Conservation (phyloP, 2,888 invertebrate genomes). For the Cheilosia scutellata region DNA sequence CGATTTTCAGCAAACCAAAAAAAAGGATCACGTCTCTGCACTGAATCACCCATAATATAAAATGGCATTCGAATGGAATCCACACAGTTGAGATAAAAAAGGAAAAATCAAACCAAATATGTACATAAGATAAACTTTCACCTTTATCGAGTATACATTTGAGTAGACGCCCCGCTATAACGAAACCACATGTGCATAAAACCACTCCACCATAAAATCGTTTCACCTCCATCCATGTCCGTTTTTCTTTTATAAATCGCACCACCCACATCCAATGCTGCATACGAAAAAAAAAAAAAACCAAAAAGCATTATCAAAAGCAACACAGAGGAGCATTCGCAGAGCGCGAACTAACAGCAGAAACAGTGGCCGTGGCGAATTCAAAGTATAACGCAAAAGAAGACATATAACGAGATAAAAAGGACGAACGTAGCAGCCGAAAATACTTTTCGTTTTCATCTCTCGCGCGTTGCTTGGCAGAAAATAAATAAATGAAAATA, state of each 20-base stretch:
- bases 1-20: too few relatives aligned
- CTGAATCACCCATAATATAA: too few relatives aligned
- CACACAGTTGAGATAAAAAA: background rate
- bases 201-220: conserved; percentile 54
- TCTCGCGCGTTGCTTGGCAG: conserved; percentile 56
- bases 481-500: conserved; percentile 42
- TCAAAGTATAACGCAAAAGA: conserved; percentile 58
- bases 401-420: conserved; percentile 59
- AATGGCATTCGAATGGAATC: background rate
- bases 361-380: conserved; percentile 51
- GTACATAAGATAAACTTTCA: conserved; percentile 46
- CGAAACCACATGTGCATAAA: conserved; percentile 57
- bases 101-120: conserved; percentile 1
- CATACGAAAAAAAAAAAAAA: conserved; percentile 16
- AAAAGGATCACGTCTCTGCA: too few relatives aligned
- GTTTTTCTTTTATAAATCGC: conserved; percentile 25
- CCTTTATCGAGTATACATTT: conserved; percentile 20
- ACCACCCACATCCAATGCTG: conserved; percentile 50
- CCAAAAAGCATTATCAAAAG: conserved; percentile 50
- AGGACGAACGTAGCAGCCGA: conserved; percentile 53
- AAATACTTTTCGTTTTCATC: conserved; percentile 70
- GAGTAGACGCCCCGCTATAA: background rate
- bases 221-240: conserved; percentile 22
- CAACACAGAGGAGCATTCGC: conserved; percentile 8
- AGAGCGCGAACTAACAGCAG: conserved; percentile 22